Evolutionary conservation across 2,888 invertebrate genomes (phyloP), one percentile per base, ranked within the genome.

Genomic region (Epistrophella euchroma): DNA sequence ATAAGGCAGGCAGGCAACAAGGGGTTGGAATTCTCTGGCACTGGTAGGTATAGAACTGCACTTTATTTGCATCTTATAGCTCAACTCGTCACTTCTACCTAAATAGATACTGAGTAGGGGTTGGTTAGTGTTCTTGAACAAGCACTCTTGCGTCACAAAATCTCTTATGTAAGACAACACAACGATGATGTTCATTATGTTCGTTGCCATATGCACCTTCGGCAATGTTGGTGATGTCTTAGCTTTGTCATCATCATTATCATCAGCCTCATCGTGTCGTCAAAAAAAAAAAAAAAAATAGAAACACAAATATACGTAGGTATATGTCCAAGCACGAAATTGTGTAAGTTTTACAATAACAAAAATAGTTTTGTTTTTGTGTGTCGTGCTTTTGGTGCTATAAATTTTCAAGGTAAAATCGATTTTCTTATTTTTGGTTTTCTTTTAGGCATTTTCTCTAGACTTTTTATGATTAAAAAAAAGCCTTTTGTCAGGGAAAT

Each of bases 401-500:
- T 50, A 35, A 74, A 37, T 50, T 64, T 74, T 71, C 79, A 84
- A 79, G 79, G 84, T 79, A 66, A 79, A 84, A 84, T 83, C 70
- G 68, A 78, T 77, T 84, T 84, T 66, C n/a, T 79, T 64, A 6
- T 28, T 82, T 77, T 72, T 28, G 45, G 45, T 28, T 66, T 35
- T 47, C 47, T 66, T 82, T 32, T 32, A 32, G 32, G 37, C 47
- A 43, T 72, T 64, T 56, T 75, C 28, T 45, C 25, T 25, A 28
- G 13, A 1, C 1, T 25, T 52, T 19, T 9, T 60, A 22, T 62
- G 19, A 47, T 47, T 47, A 2, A 47, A 62, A 66, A 64, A 66
- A 15, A 19, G 19, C 19, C 32, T 35, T 55, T 32, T 62, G 13
- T 32, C 47, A 17, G 11, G 9, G 19, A 19, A 19, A n/a, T 3